A percentile compares a stretch with the other conserved stretches of the same genome.
Conservation (phyloP, 2,797 vertebrate species). For the Discoglossus pictus region DNA sequence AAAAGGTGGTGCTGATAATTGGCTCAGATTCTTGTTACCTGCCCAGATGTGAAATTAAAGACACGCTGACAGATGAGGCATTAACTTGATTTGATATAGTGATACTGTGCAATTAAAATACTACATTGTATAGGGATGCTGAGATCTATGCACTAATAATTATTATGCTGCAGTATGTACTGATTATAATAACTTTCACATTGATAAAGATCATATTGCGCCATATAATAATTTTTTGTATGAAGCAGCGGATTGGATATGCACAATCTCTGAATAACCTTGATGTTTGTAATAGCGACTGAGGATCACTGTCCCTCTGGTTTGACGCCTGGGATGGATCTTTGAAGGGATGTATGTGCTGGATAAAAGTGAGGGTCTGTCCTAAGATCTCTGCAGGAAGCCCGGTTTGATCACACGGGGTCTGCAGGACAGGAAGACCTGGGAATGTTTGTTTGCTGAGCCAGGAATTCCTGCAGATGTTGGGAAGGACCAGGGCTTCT, state of each 20-base stretch:
- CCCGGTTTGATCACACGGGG: slow-evolving; percentile 43
- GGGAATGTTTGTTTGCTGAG: slow-evolving; percentile 50
- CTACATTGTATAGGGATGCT: background rate
- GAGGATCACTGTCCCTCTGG: slow-evolving; percentile 3
- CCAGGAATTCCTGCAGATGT: slow-evolving; percentile 51
- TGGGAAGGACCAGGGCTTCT: slow-evolving; percentile 37
- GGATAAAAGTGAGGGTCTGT: slow-evolving; percentile 46
- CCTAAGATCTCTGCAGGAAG: slow-evolving; percentile 48
- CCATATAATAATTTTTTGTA: background rate
- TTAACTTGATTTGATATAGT: background rate
- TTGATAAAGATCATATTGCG: background rate
- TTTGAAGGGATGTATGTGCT: slow-evolving; percentile 32
- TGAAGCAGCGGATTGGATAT: background rate
- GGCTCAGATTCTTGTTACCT: slow-evolving; percentile 17
- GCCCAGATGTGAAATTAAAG: slow-evolving; percentile 10
- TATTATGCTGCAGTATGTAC: background rate
- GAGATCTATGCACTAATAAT: background rate
- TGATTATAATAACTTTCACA: background rate
- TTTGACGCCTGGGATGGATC: background rate
- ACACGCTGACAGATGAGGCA: background rate
- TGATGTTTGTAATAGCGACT: background rate
- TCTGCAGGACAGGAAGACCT: slow-evolving; percentile 49
- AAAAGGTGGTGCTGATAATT: slow-evolving; percentile 1
- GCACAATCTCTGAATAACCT: too few species aligned
- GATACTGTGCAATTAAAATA: background rate